These are phyloP conservation scores for Drosophila borealis DNA, from an alignment of 2,888 invertebrate genomes.

Conservation along the genomic window DNA sequence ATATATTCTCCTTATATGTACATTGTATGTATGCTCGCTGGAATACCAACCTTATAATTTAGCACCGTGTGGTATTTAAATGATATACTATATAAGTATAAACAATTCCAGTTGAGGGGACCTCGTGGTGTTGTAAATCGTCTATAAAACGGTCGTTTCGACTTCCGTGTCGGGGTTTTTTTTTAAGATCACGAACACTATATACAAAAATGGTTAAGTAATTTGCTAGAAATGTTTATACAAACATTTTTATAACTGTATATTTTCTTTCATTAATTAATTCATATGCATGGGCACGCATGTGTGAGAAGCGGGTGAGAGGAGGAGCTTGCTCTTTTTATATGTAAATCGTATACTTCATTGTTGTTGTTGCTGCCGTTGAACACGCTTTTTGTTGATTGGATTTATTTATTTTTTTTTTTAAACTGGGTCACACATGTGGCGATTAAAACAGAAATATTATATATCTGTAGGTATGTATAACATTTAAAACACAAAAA, in stretches of 20 bases:
- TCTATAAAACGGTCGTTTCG: conserved; percentile 14
- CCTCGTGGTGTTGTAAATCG: conserved; percentile 27
- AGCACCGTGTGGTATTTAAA: conserved; percentile 16
- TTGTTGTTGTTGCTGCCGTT: conserved; percentile 39
- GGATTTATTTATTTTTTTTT: conserved; percentile 24
- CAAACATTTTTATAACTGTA: conserved; percentile 61
- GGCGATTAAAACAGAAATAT: conserved; percentile 72
- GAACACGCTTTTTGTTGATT: conserved; percentile 48
- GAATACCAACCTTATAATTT: conserved; percentile 44
- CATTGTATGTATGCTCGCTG: neutral
- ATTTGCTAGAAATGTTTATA: conserved; percentile 48
- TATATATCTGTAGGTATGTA: conserved; percentile 20
- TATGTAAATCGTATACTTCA: conserved; percentile 58
- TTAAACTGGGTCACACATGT: conserved; percentile 77
- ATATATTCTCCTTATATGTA: neutral
- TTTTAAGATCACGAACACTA: conserved; percentile 7
- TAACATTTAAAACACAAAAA: conserved; percentile 53
- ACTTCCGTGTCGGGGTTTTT: conserved; percentile 36
- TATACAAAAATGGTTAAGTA: conserved; percentile 31
- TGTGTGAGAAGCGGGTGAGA: conserved; percentile 1
- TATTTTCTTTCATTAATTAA: conserved; percentile 62
- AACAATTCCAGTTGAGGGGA: conserved; percentile 29
- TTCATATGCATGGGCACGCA: conserved; percentile 64
- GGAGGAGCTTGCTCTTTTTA: conserved; percentile 23
- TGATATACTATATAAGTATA: conserved; percentile 21